These are phyloP conservation scores for Diuraphis noxia DNA, from an alignment of 1,140 invertebrate genomes.

Conservation along the genomic window DNA sequence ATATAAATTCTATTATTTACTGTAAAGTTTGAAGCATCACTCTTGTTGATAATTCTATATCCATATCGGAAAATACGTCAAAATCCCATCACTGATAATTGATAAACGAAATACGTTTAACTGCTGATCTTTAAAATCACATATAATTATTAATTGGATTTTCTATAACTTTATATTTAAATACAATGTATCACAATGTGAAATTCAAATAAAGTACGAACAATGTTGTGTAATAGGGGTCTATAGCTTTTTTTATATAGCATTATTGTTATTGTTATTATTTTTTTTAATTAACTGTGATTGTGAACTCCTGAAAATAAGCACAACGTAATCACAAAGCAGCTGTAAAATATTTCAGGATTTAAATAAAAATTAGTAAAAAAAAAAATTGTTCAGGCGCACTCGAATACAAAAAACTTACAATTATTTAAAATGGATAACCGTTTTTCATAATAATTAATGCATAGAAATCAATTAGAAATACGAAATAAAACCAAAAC, in stretches of 20 bases:
- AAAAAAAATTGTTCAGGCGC: neutral
- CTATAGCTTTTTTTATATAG: neutral
- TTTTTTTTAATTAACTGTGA: neutral
- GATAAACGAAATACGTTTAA: neutral
- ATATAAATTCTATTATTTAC: neutral
- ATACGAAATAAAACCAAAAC: neutral
- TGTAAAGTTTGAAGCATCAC: neutral
- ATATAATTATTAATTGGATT: neutral
- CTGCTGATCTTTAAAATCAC: neutral
- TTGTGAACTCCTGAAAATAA: neutral
- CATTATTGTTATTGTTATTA: no score
- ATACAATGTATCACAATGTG: neutral
- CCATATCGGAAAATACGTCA: neutral
- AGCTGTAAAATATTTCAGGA: neutral
- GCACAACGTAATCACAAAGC: neutral
- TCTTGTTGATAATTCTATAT: neutral
- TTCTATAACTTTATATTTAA: neutral
- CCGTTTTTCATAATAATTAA: neutral
- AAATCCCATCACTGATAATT: no score
- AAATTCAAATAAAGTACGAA: neutral
- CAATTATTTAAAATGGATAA: neutral
- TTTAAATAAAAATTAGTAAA: neutral
- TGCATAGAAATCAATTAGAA: neutral
- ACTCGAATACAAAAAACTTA: neutral
- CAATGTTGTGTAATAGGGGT: neutral